phyloP scores from a whole-genome alignment of 2,888 invertebrate genomes.

The Aleiodes testaceus region DNA sequence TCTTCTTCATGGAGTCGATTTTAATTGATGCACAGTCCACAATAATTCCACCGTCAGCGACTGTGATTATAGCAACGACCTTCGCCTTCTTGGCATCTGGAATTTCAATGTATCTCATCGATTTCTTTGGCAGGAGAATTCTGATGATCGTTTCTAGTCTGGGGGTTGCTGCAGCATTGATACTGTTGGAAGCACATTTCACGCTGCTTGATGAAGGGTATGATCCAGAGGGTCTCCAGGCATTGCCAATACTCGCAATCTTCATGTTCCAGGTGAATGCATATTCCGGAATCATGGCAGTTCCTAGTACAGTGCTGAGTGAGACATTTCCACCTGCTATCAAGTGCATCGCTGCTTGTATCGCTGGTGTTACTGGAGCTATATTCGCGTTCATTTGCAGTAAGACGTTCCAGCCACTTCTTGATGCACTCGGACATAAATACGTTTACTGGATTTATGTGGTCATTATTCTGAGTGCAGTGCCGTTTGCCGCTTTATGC shows the following conservation, averaged over 20 bases:
- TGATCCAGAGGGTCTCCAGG: slow-evolving; percentile 51
- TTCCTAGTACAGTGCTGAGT: slow-evolving; percentile 60
- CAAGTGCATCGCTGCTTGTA: slow-evolving; percentile 60
- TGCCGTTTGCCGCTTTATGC: slow-evolving; percentile 44
- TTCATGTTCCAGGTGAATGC: slow-evolving; percentile 54
- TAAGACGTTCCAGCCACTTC: slow-evolving; percentile 56
- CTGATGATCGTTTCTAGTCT: slow-evolving; percentile 58
- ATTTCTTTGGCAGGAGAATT: slow-evolving; percentile 62
- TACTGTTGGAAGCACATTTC: slow-evolving; percentile 58
- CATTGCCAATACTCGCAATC: slow-evolving; percentile 56
- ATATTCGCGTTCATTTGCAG: slow-evolving; percentile 60
- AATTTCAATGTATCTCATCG: slow-evolving; percentile 56
- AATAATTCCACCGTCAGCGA: slow-evolving; percentile 52
- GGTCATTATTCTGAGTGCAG: slow-evolving; percentile 50
- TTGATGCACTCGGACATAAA: slow-evolving; percentile 53
- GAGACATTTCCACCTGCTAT: slow-evolving; percentile 62
- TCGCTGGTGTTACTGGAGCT: slow-evolving; percentile 52
- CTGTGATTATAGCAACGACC: slow-evolving; percentile 55
- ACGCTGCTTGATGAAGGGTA: slow-evolving; percentile 49
- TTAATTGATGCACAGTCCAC: slow-evolving; percentile 52
- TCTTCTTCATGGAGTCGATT: slow-evolving; percentile 62
- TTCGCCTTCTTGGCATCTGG: slow-evolving; percentile 48
- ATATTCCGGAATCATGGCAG: slow-evolving; percentile 55
- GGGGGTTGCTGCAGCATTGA: slow-evolving; percentile 51
- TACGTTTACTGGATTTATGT: slow-evolving; percentile 61